Base-by-base conservation (phyloP, 2,797 vertebrate species). In the Scolopax bukidnonensis region DNA sequence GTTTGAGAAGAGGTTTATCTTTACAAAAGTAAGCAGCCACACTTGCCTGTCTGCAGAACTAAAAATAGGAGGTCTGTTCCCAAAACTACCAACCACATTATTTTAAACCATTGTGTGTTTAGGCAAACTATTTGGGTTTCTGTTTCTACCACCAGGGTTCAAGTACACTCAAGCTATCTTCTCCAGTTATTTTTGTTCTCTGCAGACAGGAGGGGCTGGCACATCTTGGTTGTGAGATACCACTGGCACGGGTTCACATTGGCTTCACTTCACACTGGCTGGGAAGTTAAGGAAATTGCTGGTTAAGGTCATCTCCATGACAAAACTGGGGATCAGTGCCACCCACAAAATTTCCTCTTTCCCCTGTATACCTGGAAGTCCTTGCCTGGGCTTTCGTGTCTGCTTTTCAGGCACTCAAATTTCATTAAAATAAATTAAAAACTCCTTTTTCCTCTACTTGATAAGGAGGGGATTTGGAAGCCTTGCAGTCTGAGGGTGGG, bases 151-250 rank as follows among this genome's bases (percentile, higher is more conserved):
- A 65, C 38, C 33, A 1, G 2, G 32, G 83, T 84, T 84, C 65
- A 75, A 90, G 84, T 69, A 78, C 21, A 13, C 59, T 69, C 67
- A 47, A 67, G 70, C 21, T 91, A 73, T 82, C 69, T 87, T 76
- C 83, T 93, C 47, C 32, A 76, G 80, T 64, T 89, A 91, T 76
- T 92, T 93, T 95, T 79, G 38, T 76, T 79, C 84, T 89, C 84
- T 2, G 30, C 77, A 93, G 86, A 67, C 74, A 90, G 90, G 90
- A 96, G 86, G 84, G 86, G 70, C 86, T 95, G 95, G 74, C 88
- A 96, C 85, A 87, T 93, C 85, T 95, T 70, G 75, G 63, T 70
- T 84, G 59, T 81, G 67, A 87, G 80, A 70, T 86, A 67, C 47
- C 61, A 33, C 38, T 73, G 73, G 74, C 77, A 76, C n/a, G 36